Conservation (phyloP, 2,113 vertebrate genomes). For the Larimichthys polyactis region DNA sequence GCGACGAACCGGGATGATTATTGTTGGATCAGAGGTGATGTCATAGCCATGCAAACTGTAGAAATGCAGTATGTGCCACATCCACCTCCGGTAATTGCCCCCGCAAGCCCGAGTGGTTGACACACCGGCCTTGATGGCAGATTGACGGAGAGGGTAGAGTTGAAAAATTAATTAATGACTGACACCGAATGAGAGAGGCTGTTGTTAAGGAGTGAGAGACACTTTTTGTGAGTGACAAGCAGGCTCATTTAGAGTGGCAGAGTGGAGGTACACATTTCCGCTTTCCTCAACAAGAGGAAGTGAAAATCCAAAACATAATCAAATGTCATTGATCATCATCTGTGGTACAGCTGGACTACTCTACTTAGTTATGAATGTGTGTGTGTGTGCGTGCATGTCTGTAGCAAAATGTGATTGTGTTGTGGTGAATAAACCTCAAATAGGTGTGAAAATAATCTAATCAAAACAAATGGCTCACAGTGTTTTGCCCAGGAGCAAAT, state of each 20-base stretch:
- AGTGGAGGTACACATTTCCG: constrained; percentile 18
- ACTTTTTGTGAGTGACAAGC: constrained; percentile 38
- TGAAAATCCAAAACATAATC: constrained; percentile 21
- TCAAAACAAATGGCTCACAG: constrained; percentile 67
- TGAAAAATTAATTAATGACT: constrained; percentile 19
- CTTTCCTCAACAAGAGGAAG: constrained; percentile 30
- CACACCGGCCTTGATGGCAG: neutral
- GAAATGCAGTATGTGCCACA: neutral
- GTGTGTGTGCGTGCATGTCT: neutral
- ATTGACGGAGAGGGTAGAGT: constrained; percentile 4
- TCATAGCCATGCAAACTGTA: neutral
- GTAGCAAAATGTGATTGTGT: constrained; percentile 1
- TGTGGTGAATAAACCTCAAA: constrained; percentile 1
- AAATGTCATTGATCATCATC: neutral
- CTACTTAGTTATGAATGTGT: constrained; percentile 1
- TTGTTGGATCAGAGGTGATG: constrained; percentile 4
- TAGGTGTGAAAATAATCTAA: constrained; percentile 46
- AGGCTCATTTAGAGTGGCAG: constrained; percentile 33
- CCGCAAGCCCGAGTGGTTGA: neutral
- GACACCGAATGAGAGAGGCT: constrained; percentile 21
- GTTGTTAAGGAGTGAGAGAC: constrained; percentile 12
- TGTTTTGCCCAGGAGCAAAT: constrained; percentile 57
- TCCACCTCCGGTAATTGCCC: neutral
- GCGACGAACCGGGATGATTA: neutral
- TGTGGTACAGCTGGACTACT: neutral